Conservation (phyloP, 2,888 invertebrate genomes). For the Nomada goodeniana region DNA sequence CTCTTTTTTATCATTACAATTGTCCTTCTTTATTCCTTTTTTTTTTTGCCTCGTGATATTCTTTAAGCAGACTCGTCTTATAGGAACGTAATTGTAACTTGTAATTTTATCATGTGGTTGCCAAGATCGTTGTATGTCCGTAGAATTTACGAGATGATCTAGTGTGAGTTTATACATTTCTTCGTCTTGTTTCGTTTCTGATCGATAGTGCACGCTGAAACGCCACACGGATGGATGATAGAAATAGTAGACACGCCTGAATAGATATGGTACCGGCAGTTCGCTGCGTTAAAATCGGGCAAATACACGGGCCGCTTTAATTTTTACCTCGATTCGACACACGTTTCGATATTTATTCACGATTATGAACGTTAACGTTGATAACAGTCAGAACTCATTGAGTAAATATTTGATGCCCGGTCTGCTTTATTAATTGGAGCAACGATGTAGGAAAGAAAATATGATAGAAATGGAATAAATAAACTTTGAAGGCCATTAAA, state of each 20-base stretch:
- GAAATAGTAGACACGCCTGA: conserved; percentile 2
- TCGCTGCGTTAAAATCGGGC: conserved; percentile 23
- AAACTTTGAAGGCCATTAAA: too few relatives aligned
- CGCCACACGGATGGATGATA: background rate
- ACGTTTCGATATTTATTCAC: too few relatives aligned
- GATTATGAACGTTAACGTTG: too few relatives aligned
- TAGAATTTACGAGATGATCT: background rate
- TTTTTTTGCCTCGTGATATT: conserved; percentile 1
- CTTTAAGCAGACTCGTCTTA: background rate
- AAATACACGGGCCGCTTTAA: background rate
- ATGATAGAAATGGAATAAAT: too few relatives aligned
- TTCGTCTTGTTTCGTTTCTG: background rate
- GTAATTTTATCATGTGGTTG: background rate
- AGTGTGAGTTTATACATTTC: background rate
- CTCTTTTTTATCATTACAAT: conserved; percentile 2
- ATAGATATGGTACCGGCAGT: conserved; percentile 16
- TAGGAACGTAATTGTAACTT: background rate
- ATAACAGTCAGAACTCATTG: too few relatives aligned
- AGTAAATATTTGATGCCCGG: too few relatives aligned
- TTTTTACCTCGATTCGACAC: too few relatives aligned
- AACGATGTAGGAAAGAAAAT: too few relatives aligned
- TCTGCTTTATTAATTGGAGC: too few relatives aligned
- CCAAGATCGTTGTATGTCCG: conserved; percentile 4
- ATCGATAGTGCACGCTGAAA: background rate
- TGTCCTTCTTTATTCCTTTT: background rate